Base-by-base conservation (phyloP, 2,113 vertebrate species). In the Fregata magnificens region DNA sequence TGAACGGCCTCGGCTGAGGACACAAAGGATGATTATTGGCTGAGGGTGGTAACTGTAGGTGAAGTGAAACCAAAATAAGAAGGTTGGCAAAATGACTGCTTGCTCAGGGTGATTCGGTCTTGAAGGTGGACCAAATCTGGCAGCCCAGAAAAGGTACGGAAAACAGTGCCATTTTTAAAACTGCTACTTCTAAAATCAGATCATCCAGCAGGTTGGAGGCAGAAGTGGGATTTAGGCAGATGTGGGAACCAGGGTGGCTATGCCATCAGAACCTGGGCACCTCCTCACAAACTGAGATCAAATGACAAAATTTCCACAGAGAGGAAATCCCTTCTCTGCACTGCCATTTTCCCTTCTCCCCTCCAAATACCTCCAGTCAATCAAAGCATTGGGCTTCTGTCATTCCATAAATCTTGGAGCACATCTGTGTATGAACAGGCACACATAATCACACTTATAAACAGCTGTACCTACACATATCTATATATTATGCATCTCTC, bases 191-290 rank as follows among this genome's bases (percentile, higher is more conserved):
- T 42, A 65, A 87, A 94, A 72, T 70, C 42, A 55, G n/a, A 44
- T 87, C 16, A 42, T 52, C 11, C 45, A 82, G 52, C 36, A 85
- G 70, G n/a, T 0, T 72, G 34, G 10, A 52, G 45, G 50, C 55
- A 92, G 38, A 81, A 73, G 18, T 40, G 34, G 61, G 40, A 79
- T 67, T 86, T 28, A 84, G 69, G 34, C 31, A 67, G 49, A 29
- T 0, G 2, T 0, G 0, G 56, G 40, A 89, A 52, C 34, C 11
- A 47, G 25, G 14, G 8, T 47, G n/a, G 32, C 8, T 16, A 3
- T n/a, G n/a, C 21, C n/a, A 32, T 65, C 63, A 61, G 34, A 84
- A 20, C 31, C 52, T 78, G 80, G 44, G 34, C 44, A 56, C 34
- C 15, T 71, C 61, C 77, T 71, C 65, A 40, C 19, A 72, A 63